Conservation (phyloP, 2,888 invertebrate species). For the Netelia virgata region DNA sequence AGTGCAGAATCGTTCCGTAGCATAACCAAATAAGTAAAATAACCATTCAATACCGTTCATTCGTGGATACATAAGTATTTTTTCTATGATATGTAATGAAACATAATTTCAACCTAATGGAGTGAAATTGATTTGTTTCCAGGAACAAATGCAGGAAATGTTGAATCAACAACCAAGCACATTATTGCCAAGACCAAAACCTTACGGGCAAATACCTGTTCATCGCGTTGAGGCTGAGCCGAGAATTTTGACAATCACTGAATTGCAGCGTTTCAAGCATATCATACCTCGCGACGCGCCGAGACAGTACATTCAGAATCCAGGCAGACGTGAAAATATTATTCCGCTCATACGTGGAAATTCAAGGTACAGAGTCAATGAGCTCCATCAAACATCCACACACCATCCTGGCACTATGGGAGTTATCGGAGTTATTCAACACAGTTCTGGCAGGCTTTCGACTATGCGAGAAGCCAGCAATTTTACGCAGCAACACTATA, state of each 20-base stretch:
- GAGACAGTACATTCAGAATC: constrained; percentile 67
- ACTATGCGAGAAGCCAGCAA: constrained; percentile 5
- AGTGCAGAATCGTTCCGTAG: too few relatives aligned
- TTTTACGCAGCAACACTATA: constrained; percentile 19
- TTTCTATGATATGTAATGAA: background rate
- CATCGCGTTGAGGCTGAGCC: constrained; percentile 87
- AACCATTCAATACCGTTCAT: too few relatives aligned
- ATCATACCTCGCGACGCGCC: constrained; percentile 77
- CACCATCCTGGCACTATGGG: constrained; percentile 30
- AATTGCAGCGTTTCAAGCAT: constrained; percentile 85
- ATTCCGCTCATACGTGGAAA: constrained; percentile 71
- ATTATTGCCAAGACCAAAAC: constrained; percentile 73
- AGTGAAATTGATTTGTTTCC: constrained; percentile 26
- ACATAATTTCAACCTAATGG: background rate
- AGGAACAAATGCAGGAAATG: constrained; percentile 80
- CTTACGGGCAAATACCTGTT: constrained; percentile 86
- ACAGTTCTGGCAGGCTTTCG: constrained; percentile 23
- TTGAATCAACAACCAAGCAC: constrained; percentile 77
- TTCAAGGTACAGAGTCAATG: constrained; percentile 53
- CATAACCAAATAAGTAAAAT: too few relatives aligned
- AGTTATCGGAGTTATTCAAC: constrained; percentile 11
- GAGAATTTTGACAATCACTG: constrained; percentile 86
- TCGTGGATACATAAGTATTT: background rate
- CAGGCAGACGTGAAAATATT: constrained; percentile 72
- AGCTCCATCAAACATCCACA: constrained; percentile 25